Evolutionary conservation across 2,113 vertebrate species (phyloP).

Genomic region (Antennarius striatus): DNA sequence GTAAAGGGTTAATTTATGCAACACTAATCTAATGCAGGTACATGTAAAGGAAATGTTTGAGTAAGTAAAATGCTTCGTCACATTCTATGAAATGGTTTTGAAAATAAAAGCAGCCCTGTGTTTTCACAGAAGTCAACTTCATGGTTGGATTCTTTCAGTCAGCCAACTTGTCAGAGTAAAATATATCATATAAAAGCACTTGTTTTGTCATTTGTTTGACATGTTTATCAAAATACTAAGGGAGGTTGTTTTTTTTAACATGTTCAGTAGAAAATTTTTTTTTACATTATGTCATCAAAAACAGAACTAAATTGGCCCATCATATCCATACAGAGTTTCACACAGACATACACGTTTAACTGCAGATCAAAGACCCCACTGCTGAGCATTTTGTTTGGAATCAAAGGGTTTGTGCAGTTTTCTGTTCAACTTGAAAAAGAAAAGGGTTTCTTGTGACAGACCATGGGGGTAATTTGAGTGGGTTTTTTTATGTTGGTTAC

Average conservation of each 20-base stretch:
- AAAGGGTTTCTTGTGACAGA: slow-evolving; percentile 19
- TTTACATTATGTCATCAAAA: slow-evolving; percentile 32
- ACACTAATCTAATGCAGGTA: not conserved
- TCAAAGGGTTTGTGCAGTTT: not conserved
- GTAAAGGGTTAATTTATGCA: slow-evolving; percentile 6
- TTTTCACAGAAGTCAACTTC: slow-evolving; percentile 27
- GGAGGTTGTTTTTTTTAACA: slow-evolving; percentile 15
- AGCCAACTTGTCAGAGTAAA: slow-evolving; percentile 41
- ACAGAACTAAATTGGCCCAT: slow-evolving; percentile 1
- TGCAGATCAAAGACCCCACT: slow-evolving; percentile 3
- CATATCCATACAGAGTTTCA: slow-evolving; percentile 3
- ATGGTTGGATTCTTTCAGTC: slow-evolving; percentile 23
- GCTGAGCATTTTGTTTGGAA: not conserved
- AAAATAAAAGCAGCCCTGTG: slow-evolving; percentile 32
- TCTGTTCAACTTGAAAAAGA: slow-evolving; percentile 6
- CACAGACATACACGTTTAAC: slow-evolving; percentile 8
- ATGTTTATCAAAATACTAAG: slow-evolving; percentile 57
- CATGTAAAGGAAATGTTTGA: slow-evolving; percentile 6
- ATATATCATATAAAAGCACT: slow-evolving; percentile 51
- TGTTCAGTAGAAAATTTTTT: slow-evolving; percentile 46
- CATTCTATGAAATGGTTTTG: slow-evolving; percentile 5
- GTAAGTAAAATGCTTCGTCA: not conserved
- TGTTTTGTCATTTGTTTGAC: slow-evolving; percentile 41
- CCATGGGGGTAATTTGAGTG: slow-evolving; percentile 1
- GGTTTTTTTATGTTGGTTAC: slow-evolving; percentile 19